Evolutionary conservation across 2,888 invertebrate species (phyloP).

Genomic region (Notodonta ziczac): DNA sequence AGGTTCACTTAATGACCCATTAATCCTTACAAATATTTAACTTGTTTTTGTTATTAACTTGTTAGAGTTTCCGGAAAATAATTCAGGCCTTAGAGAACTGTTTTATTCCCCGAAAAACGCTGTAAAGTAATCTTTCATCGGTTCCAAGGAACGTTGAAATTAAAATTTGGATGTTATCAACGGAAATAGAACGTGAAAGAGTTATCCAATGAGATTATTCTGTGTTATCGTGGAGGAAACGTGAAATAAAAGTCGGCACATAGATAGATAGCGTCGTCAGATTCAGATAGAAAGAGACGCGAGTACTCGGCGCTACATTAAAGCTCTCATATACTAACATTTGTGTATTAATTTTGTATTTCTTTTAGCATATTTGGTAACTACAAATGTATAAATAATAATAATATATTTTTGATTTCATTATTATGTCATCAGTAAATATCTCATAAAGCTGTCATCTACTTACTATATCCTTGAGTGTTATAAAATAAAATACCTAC

Average conservation of each 20-base stretch:
- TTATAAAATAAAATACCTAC: too few relatives aligned
- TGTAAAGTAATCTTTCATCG: not conserved
- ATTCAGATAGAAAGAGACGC: not conserved
- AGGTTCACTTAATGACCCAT: not conserved
- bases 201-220: not conserved
- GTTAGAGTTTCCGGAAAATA: too few relatives aligned
- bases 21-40: not conserved
- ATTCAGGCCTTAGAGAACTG: too few relatives aligned
- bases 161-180: not conserved
- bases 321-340: not conserved
- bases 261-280: not conserved
- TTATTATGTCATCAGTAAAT: too few relatives aligned
- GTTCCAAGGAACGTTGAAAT: not conserved
- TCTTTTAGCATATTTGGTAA: too few relatives aligned
- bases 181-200: not conserved
- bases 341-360: too few relatives aligned
- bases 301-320: not conserved
- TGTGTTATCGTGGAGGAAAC: not conserved
- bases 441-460: too few relatives aligned
- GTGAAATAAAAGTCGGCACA: not conserved
- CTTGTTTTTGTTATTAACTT: too few relatives aligned
- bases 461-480: too few relatives aligned
- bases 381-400: too few relatives aligned
- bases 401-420: too few relatives aligned
- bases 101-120: too few relatives aligned